Base-by-base conservation (phyloP, 2,888 invertebrate species). In the Agrenia bidenticulata region DNA sequence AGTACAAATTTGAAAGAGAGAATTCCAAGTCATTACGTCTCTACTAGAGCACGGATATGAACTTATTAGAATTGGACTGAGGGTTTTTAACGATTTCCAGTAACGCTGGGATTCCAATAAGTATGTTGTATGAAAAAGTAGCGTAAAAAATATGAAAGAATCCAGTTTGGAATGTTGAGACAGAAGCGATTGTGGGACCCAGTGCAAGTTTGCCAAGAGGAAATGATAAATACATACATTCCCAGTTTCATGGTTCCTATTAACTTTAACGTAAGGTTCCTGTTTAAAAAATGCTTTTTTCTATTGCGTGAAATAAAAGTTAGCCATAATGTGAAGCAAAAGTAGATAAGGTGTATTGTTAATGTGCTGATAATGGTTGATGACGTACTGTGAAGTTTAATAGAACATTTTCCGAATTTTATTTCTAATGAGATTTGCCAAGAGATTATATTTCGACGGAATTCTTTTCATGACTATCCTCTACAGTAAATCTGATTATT, bases 171-270 rank as follows among this genome's bases (percentile, higher is more conserved):
- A 41, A 21, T 19, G 37, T 37, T 32, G 37, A 56, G 11, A 37
- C 32, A 7, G n/a, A 56, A 56, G 56, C 15, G 50, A 60, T 5
- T n/a, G 37, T 54, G 61, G n/a, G 13, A 56, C n/a, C 63, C 45
- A 19, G 39, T 49, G 56, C 63, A 53, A 63, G 39, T 63, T 63
- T 24, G 63, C 58, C 19, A 57, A 27, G 23, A 23, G 23, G 49
- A 58, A 37, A 51, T 37, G 37, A 19, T 59, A 42, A 41, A n/a
- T 64, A 62, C 65, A 70, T 67, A 67, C 69, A 69, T 70, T 79
- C 79, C 80, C 80, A 79, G 79, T 77, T 77, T 77, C 78, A 79
- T 78, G 79, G 80, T 80, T 80, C 79, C 80, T 80, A 80, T 79
- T 78, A 77, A 70, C 76, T 79, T 78, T 78, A 78, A 78, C 78